These are phyloP conservation scores for Xylocopa sonorina DNA, from an alignment of 1,140 invertebrate species.

Conservation along the genomic window DNA sequence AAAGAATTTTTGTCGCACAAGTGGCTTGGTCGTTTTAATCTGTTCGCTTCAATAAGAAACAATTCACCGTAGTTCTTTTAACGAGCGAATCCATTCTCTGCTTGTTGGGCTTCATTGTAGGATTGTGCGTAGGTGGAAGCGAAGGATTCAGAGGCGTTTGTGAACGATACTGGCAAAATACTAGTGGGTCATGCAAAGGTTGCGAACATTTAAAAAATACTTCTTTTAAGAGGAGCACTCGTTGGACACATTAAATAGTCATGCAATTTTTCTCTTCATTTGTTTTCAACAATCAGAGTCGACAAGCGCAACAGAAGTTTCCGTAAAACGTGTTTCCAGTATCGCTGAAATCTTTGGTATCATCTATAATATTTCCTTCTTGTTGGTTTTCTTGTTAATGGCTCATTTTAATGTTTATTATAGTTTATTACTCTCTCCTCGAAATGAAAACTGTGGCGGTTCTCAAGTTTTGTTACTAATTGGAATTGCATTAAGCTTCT, in stretches of 20 bases:
- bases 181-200: slow-evolving; percentile 18
- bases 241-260: too few relatives aligned
- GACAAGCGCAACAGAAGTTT: too few relatives aligned
- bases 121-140: neutral
- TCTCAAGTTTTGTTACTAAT: neutral
- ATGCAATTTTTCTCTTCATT: too few relatives aligned
- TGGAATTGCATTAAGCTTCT: neutral
- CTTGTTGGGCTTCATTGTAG: neutral
- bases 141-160: neutral
- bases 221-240: neutral
- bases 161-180: slow-evolving; percentile 22
- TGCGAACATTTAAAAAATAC: neutral
- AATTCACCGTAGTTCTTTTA: neutral
- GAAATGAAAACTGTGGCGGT: too few relatives aligned
- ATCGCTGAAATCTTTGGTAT: too few relatives aligned
- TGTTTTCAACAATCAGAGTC: too few relatives aligned
- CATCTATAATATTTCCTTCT: too few relatives aligned
- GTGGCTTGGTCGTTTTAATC: too few relatives aligned
- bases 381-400: too few relatives aligned
- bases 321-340: too few relatives aligned
- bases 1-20: too few relatives aligned
- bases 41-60: neutral
- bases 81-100: slow-evolving; percentile 1
- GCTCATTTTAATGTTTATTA: neutral
- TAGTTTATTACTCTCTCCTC: neutral